Conservation (phyloP, 2,113 vertebrate genomes). For the Ptychochromis oligacanthus region DNA sequence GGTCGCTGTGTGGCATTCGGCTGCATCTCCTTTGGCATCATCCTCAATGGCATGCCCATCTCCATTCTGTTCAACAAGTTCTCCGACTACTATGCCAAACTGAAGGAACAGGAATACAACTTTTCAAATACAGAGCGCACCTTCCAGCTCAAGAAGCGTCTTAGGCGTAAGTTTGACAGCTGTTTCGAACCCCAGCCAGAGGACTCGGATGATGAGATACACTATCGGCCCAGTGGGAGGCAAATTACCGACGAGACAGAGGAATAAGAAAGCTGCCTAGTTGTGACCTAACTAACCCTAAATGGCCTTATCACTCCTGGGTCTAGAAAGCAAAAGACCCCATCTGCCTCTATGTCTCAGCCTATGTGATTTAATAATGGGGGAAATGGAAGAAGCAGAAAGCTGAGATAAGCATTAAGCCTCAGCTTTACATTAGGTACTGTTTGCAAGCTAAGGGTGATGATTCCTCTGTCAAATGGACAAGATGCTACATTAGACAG, state of each 20-base stretch:
- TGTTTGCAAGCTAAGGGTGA: constrained; percentile 34
- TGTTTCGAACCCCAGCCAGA: constrained; percentile 60
- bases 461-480: constrained; percentile 31
- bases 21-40: constrained; percentile 94
- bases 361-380: constrained; percentile 10
- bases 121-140: constrained; percentile 74
- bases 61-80: constrained; percentile 82
- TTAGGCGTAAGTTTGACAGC: constrained; percentile 71
- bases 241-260: not conserved
- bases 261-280: constrained; percentile 35
- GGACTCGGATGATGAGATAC: constrained; percentile 68
- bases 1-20: constrained; percentile 87
- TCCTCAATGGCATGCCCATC: constrained; percentile 92
- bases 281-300: constrained; percentile 23
- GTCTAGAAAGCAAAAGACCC: constrained; percentile 33
- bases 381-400: constrained; percentile 27
- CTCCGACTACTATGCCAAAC: constrained; percentile 85
- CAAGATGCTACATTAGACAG: constrained; percentile 11
- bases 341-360: constrained; percentile 48
- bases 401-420: constrained; percentile 64
- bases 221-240: constrained; percentile 54
- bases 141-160: constrained; percentile 77
- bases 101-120: constrained; percentile 86
- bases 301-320: constrained; percentile 58
- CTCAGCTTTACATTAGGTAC: constrained; percentile 40